Percentiles rank a stretch among this genome's conserved stretches.
phyloP scores from a whole-genome alignment of 1,140 invertebrate genomes.

The Drosophila arawakana region DNA sequence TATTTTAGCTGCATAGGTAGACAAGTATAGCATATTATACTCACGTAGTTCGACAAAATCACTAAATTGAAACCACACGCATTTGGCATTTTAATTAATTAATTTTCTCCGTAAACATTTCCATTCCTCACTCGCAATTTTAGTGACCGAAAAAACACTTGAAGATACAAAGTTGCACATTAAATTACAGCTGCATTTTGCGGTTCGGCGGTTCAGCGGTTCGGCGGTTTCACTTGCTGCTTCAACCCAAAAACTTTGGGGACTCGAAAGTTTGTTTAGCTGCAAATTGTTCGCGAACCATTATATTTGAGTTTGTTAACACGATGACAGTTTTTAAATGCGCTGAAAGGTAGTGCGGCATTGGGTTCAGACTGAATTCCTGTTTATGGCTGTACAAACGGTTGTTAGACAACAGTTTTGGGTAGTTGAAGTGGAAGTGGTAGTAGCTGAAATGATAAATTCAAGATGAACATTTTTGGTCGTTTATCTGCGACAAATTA shows the following conservation, averaged over 20 bases:
- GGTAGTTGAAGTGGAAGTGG: constrained; percentile 10
- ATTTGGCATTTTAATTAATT: constrained; percentile 59
- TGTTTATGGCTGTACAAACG: constrained; percentile 64
- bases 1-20: neutral
- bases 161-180: constrained; percentile 19
- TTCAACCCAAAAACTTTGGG: constrained; percentile 34
- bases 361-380: constrained; percentile 26
- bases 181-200: constrained; percentile 56
- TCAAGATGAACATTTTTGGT: constrained; percentile 28
- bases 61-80: constrained; percentile 19
- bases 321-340: constrained; percentile 19
- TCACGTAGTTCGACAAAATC: constrained; percentile 9
- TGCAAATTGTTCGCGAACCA: constrained; percentile 38
- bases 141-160: constrained; percentile 40
- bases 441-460: constrained; percentile 37
- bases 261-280: constrained; percentile 52
- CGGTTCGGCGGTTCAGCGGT: constrained; percentile 41
- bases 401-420: constrained; percentile 44
- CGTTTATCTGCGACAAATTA: neutral
- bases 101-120: neutral
- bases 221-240: constrained; percentile 38
- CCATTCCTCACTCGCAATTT: constrained; percentile 38
- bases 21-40: neutral
- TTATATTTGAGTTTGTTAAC: constrained; percentile 7
- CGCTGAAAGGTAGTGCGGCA: constrained; percentile 42